Evolutionary conservation across 2,113 vertebrate species (phyloP).

Genomic region (Misgurnus anguillicaudatus): DNA sequence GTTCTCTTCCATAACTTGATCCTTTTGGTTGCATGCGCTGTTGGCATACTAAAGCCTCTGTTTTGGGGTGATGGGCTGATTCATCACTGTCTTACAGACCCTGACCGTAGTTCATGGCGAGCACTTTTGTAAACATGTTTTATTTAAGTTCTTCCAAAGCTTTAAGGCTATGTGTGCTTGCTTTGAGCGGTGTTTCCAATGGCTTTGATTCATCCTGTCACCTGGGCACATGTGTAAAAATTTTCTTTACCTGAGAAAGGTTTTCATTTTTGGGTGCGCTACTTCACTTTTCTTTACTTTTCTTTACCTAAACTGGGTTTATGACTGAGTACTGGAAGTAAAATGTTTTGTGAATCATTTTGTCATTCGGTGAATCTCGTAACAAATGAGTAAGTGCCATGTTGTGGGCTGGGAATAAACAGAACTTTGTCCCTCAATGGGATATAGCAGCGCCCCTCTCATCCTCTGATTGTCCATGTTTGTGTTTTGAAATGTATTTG

Average conservation of each 20-base stretch:
- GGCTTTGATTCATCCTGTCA: conserved; percentile 8
- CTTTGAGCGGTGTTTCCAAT: neutral
- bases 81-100: conserved; percentile 22
- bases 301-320: neutral
- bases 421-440: neutral
- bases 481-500: neutral
- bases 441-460: neutral
- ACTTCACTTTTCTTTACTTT: neutral
- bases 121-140: conserved; percentile 1
- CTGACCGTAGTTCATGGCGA: conserved; percentile 6
- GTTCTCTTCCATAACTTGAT: conserved; percentile 10
- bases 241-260: no score
- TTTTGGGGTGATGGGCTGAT: conserved; percentile 7
- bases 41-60: conserved; percentile 23
- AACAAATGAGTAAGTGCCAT: neutral
- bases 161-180: neutral
- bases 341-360: neutral
- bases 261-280: no score
- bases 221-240: neutral
- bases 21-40: neutral
- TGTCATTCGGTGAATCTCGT: no score
- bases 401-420: conserved; percentile 1
- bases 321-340: neutral
- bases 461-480: neutral
- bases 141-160: conserved; percentile 5